phyloP scores from a whole-genome alignment of 2,888 invertebrate genomes.

The Thyatira batis region DNA sequence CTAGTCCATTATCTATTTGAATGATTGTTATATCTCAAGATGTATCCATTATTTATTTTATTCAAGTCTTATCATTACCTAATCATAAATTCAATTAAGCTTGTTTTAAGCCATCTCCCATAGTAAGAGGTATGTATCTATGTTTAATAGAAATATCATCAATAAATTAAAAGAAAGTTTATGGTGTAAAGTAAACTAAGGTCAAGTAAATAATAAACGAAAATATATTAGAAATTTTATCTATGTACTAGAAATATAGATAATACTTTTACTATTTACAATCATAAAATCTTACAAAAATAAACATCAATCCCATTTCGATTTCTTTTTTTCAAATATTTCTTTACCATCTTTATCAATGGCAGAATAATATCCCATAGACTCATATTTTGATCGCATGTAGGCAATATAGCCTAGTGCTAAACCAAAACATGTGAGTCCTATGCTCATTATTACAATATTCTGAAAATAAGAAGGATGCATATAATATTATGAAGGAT shows the following conservation, averaged over 20 bases:
- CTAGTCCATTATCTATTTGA: no score
- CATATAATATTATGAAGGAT: background rate
- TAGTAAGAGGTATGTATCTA: no score
- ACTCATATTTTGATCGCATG: conserved; percentile 91
- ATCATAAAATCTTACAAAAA: background rate
- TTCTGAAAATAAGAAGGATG: conserved; percentile 84
- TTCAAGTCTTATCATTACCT: no score
- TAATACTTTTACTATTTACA: background rate
- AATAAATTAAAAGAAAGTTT: no score
- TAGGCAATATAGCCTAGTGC: conserved; percentile 92
- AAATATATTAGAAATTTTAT: no score
- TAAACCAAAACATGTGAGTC: conserved; percentile 87
- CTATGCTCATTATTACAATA: conserved; percentile 91
- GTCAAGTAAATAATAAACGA: no score
- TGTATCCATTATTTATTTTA: no score
- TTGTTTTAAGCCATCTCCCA: no score
- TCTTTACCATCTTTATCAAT: conserved; percentile 90
- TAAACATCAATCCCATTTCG: conserved; percentile 86
- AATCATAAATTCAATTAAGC: no score
- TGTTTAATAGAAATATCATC: no score
- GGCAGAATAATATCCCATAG: conserved; percentile 90
- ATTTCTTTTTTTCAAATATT: conserved; percentile 87
- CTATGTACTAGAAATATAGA: background rate
- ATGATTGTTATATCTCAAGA: no score
- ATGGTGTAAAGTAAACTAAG: no score